Evolutionary conservation across 2,888 invertebrate genomes (phyloP), one percentile per base, ranked within the genome.

Genomic region (Synanthedon andrenaeformis): DNA sequence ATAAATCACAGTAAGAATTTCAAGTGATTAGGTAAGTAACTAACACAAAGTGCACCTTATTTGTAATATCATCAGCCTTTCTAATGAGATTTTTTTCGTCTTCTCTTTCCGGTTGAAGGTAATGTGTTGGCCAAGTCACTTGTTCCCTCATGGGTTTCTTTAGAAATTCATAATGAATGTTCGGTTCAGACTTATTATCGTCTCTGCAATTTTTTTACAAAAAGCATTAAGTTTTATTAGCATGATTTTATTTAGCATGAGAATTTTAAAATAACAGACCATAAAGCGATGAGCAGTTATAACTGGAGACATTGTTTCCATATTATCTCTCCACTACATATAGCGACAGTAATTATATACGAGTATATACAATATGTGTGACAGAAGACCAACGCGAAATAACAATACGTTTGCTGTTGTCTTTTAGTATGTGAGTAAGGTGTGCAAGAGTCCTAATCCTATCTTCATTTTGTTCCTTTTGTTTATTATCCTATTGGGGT

Each of bases 31-130:
- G 10, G 35, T 35, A 35, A 35, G 35, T 35, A 35, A 10, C 35
- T 35, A 10, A 3, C 35, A 8, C 35, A 35, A 35, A 10, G 2
- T 3, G 14, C 71, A 87, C 88, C 65, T 78, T 74, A 53, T 88
- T 75, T 3, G 88, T 88, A 11, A 88, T 70, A 52, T 88, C 88
- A 55, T 88, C 82, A 12, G 88, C 86, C 58, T 82, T 80, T 59
- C 81, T 81, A 1, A 87, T 75, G 0, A 88, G 73, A 45, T 73
- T 82, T 57, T 88, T 88, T 55, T 88, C 87, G 2, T 86, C 82
- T 54, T 88, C 88, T 17, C 70, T 77, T 59, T 88, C 88, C 0
- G 88, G 87, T 55, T 78, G 70, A 14, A 88, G 67, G 59, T 82
- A 88, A 10, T 70, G 76, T 0, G 87, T 82, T 5, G 74, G 61